Base-by-base conservation (phyloP, 64 coral and sea anemone genomes). In the Porites australiensis region DNA sequence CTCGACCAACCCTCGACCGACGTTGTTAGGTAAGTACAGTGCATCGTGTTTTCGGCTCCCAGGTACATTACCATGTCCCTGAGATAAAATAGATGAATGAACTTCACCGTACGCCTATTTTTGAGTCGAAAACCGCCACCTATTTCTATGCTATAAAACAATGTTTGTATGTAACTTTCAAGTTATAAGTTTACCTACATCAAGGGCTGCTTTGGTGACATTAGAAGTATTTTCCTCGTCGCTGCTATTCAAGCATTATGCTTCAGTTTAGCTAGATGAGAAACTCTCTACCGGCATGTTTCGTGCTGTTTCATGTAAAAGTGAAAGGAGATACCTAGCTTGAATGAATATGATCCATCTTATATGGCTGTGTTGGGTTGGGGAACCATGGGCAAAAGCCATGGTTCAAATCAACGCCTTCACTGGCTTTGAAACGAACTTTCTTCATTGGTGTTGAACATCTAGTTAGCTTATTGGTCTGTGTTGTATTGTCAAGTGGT, bases 11-110 rank as follows among this genome's bases (percentile, higher is more conserved):
- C 79, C 81, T 84, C 81, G 69, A 84, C 45, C 46, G 61, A 64
- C 62, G 81, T 47, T 84, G 81, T 84, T 84, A 84, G 81, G 81
- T 84, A 84, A 50, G 81, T 64, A 6, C 18, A 21, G 21, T 84
- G n/a, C 43, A 46, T 68, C 81, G 68, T 69, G 19, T 84, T 68
- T 68, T 49, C n/a, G 45, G 3, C 19, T 13, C 69, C 49, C 47
- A 49, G 50, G 44, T 51, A 84, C 63, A 50, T 18, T 84, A 65
- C 15, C 63, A 13, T 84, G 67, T 84, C 62, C 4, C 44, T 68
- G 19, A n/a, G 5, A 84, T 49, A 68, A 16, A 63, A 63, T 69
- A 15, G 44, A 84, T 69, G 44, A 13, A 84, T 84, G 47, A 84
- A 46, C 14, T 21, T 13, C 3, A 65, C n/a, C 61, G 16, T 49